Conservation (phyloP, 2,113 vertebrate species). For the Microcebus murinus region DNA sequence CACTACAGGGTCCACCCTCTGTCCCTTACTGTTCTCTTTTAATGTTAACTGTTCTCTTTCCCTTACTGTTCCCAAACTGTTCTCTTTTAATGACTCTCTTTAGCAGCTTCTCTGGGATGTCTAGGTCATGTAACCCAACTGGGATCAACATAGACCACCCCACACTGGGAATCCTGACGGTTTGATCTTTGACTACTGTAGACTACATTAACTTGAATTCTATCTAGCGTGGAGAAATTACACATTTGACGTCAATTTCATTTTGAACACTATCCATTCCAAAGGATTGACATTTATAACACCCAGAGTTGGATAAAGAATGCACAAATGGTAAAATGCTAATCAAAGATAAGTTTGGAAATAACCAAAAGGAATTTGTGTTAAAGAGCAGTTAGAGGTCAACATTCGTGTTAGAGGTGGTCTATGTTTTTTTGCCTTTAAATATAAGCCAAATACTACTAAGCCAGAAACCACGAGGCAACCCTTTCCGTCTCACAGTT, state of each 20-base stretch:
- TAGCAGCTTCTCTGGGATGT: neutral
- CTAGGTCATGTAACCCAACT: slow-evolving; percentile 23
- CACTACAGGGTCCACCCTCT: no score
- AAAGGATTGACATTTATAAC: slow-evolving; percentile 11
- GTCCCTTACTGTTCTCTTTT: neutral
- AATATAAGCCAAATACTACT: slow-evolving; percentile 83
- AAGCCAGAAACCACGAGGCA: slow-evolving; percentile 82
- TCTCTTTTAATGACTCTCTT: neutral
- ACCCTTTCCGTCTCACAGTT: slow-evolving; percentile 81
- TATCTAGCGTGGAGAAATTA: slow-evolving; percentile 39
- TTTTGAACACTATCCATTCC: slow-evolving; percentile 26
- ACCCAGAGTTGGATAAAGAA: neutral
- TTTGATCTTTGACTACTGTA: neutral
- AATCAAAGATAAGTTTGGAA: slow-evolving; percentile 68
- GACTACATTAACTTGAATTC: slow-evolving; percentile 62
- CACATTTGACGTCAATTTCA: slow-evolving; percentile 51
- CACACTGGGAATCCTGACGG: neutral
- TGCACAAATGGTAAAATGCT: slow-evolving; percentile 42
- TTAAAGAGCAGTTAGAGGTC: slow-evolving; percentile 76
- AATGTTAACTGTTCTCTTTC: neutral
- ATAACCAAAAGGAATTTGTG: slow-evolving; percentile 72
- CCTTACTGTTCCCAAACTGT: no score
- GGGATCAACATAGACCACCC: neutral
- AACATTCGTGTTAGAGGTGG: slow-evolving; percentile 81
- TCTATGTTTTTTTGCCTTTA: slow-evolving; percentile 80